Evolutionary conservation across 2,113 vertebrate genomes (phyloP).

Genomic region (cattle (Bos taurus)): DNA sequence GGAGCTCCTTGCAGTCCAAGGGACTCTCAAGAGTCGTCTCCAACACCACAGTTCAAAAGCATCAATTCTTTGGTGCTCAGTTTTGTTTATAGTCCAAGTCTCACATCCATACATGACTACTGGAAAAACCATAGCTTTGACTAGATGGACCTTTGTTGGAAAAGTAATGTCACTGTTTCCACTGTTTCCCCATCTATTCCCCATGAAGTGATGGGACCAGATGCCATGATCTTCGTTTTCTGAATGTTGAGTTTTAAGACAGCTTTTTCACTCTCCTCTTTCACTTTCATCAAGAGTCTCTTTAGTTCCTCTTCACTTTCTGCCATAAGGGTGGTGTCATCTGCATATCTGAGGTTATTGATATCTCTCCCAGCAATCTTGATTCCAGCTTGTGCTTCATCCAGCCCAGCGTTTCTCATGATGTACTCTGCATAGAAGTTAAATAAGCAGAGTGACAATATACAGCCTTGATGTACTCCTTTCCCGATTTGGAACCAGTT

Average conservation of each 20-base stretch:
- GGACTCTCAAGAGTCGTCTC: not conserved
- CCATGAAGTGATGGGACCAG: not conserved
- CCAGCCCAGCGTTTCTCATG: not conserved
- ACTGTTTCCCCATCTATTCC: not conserved
- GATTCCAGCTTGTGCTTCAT: not conserved
- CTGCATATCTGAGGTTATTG: not conserved
- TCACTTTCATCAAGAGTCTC: not conserved
- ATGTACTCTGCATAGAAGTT: not conserved
- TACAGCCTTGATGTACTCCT: not conserved
- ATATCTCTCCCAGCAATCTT: not conserved
- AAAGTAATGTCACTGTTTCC: not conserved
- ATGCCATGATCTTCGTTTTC: not conserved
- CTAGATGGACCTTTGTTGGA: not conserved
- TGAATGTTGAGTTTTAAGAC: not conserved
- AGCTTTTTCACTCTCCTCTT: not conserved
- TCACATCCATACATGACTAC: not conserved
- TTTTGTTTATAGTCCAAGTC: not conserved
- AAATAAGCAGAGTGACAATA: not conserved
- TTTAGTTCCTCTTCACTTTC: not conserved
- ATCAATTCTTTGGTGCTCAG: not conserved
- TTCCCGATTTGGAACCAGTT: not conserved
- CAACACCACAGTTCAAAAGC: not conserved
- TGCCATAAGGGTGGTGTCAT: not conserved
- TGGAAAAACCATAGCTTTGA: not conserved
- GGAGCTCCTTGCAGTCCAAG: rapidly evolving